Evolutionary conservation across 2,888 invertebrate species (phyloP).

Genomic region (Eristalinus sepulchralis): DNA sequence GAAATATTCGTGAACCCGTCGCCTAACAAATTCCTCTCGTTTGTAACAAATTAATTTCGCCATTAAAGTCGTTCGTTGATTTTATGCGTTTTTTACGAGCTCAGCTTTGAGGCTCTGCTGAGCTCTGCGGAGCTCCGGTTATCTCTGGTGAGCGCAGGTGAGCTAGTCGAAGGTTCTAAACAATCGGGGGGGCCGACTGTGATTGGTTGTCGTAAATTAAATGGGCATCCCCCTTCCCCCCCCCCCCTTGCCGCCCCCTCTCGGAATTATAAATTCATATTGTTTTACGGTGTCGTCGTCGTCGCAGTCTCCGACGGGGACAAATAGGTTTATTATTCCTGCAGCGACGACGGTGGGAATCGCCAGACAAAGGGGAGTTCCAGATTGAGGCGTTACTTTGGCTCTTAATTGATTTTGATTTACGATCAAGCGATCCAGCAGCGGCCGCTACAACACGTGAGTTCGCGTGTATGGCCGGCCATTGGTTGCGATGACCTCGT

Average conservation of each 20-base stretch:
- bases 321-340: conserved; percentile 61
- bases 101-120: conserved; percentile 4
- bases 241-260: no score
- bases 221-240: background rate
- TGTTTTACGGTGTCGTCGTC: conserved; percentile 51
- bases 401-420: conserved; percentile 66
- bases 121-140: no score
- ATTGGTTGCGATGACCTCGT: background rate
- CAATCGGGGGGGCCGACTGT: background rate
- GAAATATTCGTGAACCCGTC: background rate
- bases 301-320: conserved; percentile 13
- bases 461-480: no score
- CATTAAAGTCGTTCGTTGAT: conserved; percentile 43
- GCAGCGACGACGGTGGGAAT: conserved; percentile 48
- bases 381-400: conserved; percentile 33
- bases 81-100: conserved; percentile 53
- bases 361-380: conserved; percentile 47
- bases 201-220: conserved; percentile 2
- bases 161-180: background rate
- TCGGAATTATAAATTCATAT: conserved; percentile 55
- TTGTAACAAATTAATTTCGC: conserved; percentile 49
- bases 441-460: background rate
- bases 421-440: conserved; percentile 10
- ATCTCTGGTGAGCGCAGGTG: conserved; percentile 6
- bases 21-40: conserved; percentile 17